Conservation (phyloP, 2,797 vertebrate species). For the Oreortyx pictus region DNA sequence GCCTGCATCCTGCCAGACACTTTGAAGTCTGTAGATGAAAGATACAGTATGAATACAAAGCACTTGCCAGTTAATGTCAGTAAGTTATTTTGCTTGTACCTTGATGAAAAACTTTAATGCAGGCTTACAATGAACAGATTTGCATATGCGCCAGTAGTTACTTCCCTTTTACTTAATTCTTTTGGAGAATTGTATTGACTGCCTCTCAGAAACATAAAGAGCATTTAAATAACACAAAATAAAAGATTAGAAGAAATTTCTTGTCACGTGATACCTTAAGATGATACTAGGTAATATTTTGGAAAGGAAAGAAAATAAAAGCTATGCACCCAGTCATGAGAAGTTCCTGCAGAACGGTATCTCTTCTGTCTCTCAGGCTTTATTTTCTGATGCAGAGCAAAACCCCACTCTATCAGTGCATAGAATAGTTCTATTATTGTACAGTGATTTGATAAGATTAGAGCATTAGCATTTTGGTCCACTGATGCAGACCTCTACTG, state of each 20-base stretch:
- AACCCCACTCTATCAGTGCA: conserved; percentile 5
- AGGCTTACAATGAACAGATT: conserved; percentile 53
- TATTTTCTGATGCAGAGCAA: conserved; percentile 28
- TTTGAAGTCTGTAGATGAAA: conserved; percentile 71
- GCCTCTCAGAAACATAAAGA: conserved; percentile 20
- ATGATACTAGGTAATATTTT: conserved; percentile 24
- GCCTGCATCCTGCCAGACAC: conserved; percentile 62
- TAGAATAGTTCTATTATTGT: conserved; percentile 41
- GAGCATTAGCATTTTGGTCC: conserved; percentile 44
- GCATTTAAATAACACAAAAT: conserved; percentile 31
- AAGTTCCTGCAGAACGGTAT: not conserved
- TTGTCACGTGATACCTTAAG: not conserved
- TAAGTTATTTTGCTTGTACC: conserved; percentile 62
- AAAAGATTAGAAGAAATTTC: conserved; percentile 22
- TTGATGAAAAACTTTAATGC: conserved; percentile 58
- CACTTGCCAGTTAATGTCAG: conserved; percentile 65
- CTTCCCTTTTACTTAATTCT: conserved; percentile 15
- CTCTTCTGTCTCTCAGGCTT: not conserved
- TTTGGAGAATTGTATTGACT: conserved; percentile 35
- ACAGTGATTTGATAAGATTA: conserved; percentile 57
- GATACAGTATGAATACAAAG: conserved; percentile 69
- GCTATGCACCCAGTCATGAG: not conserved
- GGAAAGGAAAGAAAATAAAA: not conserved
- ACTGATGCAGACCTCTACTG: conserved; percentile 38
- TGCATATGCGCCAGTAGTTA: conserved; percentile 52